Percentiles rank a stretch among this genome's conserved stretches.
Conservation (phyloP, 1,140 invertebrate species). For the Choristoneura fumiferana region DNA sequence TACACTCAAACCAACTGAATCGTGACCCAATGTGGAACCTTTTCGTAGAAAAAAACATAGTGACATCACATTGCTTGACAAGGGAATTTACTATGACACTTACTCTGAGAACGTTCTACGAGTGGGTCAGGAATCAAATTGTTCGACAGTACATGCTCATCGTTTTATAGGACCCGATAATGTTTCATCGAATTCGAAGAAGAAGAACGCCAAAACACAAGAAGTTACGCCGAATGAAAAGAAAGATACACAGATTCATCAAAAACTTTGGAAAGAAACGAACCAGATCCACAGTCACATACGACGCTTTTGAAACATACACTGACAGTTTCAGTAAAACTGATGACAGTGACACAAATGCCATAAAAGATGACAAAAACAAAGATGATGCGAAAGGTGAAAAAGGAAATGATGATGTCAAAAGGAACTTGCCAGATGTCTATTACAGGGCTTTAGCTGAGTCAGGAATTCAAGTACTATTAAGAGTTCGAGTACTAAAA, state of each 20-base stretch:
- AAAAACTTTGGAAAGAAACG: slow-evolving; percentile 38
- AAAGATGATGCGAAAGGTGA: slow-evolving; percentile 10
- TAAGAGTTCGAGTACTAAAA: neutral
- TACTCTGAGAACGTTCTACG: no score
- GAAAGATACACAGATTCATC: slow-evolving; percentile 31
- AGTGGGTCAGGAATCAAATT: no score
- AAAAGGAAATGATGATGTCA: neutral
- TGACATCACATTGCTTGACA: no score
- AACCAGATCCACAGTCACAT: slow-evolving; percentile 33
- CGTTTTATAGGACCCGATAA: no score
- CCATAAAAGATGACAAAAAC: slow-evolving; percentile 3
- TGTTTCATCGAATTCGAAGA: no score
- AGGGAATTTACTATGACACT: no score
- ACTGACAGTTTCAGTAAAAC: no score
- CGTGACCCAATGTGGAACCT: no score
- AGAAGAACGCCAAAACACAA: neutral
- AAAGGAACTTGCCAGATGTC: slow-evolving; percentile 29
- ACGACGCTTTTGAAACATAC: neutral
- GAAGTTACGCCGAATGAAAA: slow-evolving; percentile 18
- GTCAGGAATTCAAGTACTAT: slow-evolving; percentile 23
- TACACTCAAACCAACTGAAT: no score
- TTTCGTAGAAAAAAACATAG: no score
- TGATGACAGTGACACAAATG: no score
- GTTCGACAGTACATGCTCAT: no score
- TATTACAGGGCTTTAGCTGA: slow-evolving; percentile 28